Evolutionary conservation across 2,797 vertebrate species (phyloP).

Genomic region (Oreortyx pictus): DNA sequence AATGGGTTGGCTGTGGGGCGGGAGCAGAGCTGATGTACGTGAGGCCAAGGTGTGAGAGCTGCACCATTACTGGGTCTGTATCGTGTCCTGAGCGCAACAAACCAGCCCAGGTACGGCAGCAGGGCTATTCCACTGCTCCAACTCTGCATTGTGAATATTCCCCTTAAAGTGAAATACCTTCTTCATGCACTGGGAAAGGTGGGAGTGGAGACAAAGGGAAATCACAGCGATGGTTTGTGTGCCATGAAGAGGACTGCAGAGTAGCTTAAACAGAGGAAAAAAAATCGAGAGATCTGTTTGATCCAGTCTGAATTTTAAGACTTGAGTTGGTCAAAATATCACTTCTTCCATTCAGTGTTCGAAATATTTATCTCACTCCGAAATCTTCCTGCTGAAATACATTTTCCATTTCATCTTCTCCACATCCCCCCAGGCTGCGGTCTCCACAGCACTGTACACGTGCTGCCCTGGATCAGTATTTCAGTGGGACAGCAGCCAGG

Average conservation of each 20-base stretch:
- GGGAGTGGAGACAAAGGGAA: neutral
- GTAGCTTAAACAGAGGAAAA: fast-evolving
- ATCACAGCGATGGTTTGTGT: fast-evolving
- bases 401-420: neutral
- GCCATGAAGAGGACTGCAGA: too few relatives aligned
- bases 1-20: neutral
- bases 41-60: neutral
- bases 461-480: neutral
- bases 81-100: fast-evolving
- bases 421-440: fast-evolving
- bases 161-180: neutral
- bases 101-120: neutral
- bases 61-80: neutral
- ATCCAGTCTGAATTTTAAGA: neutral
- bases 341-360: neutral
- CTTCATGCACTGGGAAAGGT: neutral
- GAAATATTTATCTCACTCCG: neutral
- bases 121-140: neutral
- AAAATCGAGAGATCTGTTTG: neutral
- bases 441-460: neutral
- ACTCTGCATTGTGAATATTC: neutral
- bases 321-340: neutral
- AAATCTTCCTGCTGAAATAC: neutral
- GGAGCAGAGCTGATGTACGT: conserved; percentile 2
- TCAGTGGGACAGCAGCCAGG: neutral